Base-by-base conservation (phyloP, 2,888 invertebrate genomes). In the Ophion ventricosus region DNA sequence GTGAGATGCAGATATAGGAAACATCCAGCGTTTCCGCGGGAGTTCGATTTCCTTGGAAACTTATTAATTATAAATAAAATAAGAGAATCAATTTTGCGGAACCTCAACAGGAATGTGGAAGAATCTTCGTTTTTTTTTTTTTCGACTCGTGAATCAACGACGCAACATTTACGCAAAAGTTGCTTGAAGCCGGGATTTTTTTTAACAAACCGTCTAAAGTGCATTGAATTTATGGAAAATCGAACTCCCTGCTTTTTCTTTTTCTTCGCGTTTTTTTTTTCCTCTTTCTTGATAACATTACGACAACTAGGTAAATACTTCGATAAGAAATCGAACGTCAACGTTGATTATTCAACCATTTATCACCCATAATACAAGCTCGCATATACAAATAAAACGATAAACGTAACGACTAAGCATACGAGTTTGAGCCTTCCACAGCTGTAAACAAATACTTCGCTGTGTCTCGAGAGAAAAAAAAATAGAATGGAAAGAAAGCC, bases 1-100 rank as follows among this genome's bases (percentile, higher is more conserved):
- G 54, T 40, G 64, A 72, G 74, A 63, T 64, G 74, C 77, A 61
- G 80, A 80, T 73, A 72, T 57, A 56, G 83, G 86, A 86, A 88
- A 87, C 82, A 87, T 86, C 87, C 87, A 87, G 86, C 86, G 82
- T 87, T 87, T 85, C 86, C 86, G 67, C 49, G 78, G 64, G 80
- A 83, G 66, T 74, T 73, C 72, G 75, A 14, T 26, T 82, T 86
- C 73, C 67, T 79, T 10, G 35, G 29, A 77, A 64, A 43, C 25
- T 70, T 43, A 0, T 66, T 54, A 56, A 43, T 67, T 56, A 35
- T 35, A 25, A 20, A 66, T 40, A 66, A 59, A 29, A 63, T 23
- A 59, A 14, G 64, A 63, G 17, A 67, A 76, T 61, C 10, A 57
- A 43, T 29, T 11, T n/a, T 56, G 2, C 8, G 17, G 14, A 20